phyloP scores from a whole-genome alignment of 2,797 vertebrate genomes.

The Otolemur crassicaudatus region DNA sequence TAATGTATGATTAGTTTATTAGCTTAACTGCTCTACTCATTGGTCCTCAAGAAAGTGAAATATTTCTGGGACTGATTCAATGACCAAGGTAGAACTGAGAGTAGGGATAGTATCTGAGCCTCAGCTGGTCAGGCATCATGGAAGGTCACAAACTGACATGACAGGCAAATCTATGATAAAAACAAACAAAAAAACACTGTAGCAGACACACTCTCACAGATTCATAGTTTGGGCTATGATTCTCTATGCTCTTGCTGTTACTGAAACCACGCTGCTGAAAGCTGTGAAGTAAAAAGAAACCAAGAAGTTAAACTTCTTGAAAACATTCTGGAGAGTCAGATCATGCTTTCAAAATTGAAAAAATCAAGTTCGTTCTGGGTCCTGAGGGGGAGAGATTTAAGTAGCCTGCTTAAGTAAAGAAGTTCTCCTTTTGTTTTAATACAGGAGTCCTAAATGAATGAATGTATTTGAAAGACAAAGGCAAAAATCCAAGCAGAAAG shows the following conservation, averaged over 20 bases:
- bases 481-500: neutral
- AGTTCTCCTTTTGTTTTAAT: neutral
- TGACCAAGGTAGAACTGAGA: neutral
- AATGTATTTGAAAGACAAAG: constrained; percentile 34
- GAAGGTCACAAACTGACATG: neutral
- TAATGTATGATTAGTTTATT: neutral
- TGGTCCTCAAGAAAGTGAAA: neutral
- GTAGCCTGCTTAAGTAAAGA: neutral
- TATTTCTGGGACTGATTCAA: neutral
- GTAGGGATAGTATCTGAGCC: neutral
- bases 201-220: neutral
- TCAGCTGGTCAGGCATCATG: neutral
- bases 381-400: neutral
- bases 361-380: neutral
- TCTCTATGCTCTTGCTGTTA: neutral
- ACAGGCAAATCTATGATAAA: neutral
- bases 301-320: neutral
- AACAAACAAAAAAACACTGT: neutral
- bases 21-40: neutral
- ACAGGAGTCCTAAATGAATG: neutral
- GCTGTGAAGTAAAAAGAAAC: neutral
- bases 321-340: constrained; percentile 1
- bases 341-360: constrained; percentile 24
- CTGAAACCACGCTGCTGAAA: neutral
- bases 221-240: neutral